These are phyloP conservation scores for Drosophila arizonae DNA, from an alignment of 1,140 invertebrate species.

Conservation along the genomic window DNA sequence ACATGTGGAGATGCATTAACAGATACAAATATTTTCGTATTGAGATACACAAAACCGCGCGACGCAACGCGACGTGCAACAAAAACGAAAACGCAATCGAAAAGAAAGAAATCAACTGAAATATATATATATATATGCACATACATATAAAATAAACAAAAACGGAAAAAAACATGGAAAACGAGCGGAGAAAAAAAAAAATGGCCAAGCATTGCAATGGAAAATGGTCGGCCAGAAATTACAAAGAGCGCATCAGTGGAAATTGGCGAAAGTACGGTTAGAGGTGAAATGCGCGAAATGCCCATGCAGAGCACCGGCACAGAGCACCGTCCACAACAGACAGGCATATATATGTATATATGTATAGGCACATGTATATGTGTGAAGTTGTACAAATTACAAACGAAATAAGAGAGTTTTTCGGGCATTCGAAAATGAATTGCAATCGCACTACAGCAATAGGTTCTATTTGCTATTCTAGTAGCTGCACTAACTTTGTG, in stretches of 20 bases:
- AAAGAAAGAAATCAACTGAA: conserved; percentile 66
- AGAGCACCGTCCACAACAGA: conserved; percentile 12
- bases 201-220: conserved; percentile 71
- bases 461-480: conserved; percentile 10
- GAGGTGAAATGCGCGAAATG: conserved; percentile 2
- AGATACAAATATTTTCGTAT: conserved; percentile 25
- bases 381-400: conserved; percentile 62
- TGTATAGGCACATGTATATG: too few species aligned
- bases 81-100: conserved; percentile 19
- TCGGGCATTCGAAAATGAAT: conserved; percentile 52
- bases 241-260: conserved; percentile 64
- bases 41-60: conserved; percentile 55
- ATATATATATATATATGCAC: conserved; percentile 39
- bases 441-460: conserved; percentile 41
- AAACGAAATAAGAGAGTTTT: conserved; percentile 69
- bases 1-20: conserved; percentile 5
- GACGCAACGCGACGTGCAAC: conserved; percentile 43
- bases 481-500: background rate
- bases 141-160: background rate
- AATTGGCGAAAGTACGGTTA: conserved; percentile 38
- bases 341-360: too few species aligned
- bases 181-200: conserved; percentile 29
- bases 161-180: conserved; percentile 47
- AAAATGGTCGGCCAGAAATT: conserved; percentile 75
- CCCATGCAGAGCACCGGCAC: conserved; percentile 1